Conservation (phyloP, 2,888 invertebrate genomes). For the Synergus laeviventris region DNA sequence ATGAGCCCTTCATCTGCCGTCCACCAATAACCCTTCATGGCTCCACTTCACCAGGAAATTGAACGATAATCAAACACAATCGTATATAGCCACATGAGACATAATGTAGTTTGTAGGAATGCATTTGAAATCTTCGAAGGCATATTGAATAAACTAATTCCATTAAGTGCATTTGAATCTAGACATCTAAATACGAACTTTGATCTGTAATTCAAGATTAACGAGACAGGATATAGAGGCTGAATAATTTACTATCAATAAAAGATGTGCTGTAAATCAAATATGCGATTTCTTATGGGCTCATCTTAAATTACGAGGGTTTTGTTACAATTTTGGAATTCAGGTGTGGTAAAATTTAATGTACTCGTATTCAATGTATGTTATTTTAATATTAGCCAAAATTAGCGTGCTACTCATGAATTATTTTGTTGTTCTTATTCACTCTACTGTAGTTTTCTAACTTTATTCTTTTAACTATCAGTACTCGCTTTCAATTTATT, state of each 20-base stretch:
- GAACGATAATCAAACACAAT: not conserved
- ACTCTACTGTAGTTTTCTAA: no score
- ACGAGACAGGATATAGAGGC: not conserved
- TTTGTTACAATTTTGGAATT: not conserved
- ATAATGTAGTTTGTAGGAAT: not conserved
- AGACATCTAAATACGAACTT: not conserved
- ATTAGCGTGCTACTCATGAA: no score
- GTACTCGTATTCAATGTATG: no score
- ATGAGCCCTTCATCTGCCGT: slow-evolving; percentile 52
- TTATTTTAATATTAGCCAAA: no score
- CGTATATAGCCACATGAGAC: no score
- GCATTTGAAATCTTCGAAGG: not conserved
- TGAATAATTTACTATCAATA: not conserved
- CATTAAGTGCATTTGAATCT: not conserved
- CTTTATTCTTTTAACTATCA: no score
- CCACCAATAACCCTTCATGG: slow-evolving; percentile 54
- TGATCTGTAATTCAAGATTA: not conserved
- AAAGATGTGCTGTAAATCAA: not conserved
- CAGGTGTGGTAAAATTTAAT: no score
- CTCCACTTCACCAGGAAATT: slow-evolving; percentile 51
- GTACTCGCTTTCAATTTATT: no score
- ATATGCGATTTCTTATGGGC: not conserved
- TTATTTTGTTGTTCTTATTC: no score
- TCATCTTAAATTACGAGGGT: not conserved
- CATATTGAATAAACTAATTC: not conserved